Evolutionary conservation across 2,797 vertebrate species (phyloP).

Genomic region (Falco berigora): DNA sequence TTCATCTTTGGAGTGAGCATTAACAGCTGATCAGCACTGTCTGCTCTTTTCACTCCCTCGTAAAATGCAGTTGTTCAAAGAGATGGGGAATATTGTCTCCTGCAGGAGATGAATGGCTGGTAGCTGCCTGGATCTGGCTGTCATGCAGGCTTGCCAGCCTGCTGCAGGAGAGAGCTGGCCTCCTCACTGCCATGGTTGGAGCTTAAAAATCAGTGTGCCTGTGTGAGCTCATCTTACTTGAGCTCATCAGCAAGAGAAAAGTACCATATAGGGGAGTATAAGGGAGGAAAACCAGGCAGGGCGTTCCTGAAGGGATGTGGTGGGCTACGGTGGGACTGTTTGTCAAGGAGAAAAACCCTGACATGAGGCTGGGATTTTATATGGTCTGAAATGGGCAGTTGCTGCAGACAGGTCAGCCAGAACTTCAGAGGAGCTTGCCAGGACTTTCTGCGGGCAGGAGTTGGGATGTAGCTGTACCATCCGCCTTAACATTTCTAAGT

Average conservation of each 20-base stretch:
- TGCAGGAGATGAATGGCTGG: neutral
- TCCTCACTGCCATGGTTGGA: neutral
- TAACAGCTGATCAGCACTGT: neutral
- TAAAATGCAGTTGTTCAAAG: neutral
- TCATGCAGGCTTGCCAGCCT: neutral
- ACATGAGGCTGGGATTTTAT: neutral
- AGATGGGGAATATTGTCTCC: neutral
- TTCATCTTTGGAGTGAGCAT: constrained; percentile 7
- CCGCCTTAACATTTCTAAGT: neutral
- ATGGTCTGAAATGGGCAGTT: neutral
- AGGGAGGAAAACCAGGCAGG: neutral
- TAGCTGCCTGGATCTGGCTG: neutral
- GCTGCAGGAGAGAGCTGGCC: neutral
- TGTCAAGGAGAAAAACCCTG: neutral
- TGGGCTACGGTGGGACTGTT: neutral
- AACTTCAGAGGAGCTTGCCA: neutral
- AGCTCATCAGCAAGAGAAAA: neutral
- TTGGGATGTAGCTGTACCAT: neutral
- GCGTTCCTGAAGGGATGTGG: neutral
- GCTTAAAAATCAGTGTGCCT: neutral
- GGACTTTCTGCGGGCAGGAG: neutral
- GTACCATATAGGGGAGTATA: neutral
- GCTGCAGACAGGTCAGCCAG: neutral
- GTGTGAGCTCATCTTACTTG: neutral
- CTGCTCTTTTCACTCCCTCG: neutral